Evolutionary conservation across 2,113 vertebrate genomes (phyloP).

Genomic region (Brevimyrus niger): DNA sequence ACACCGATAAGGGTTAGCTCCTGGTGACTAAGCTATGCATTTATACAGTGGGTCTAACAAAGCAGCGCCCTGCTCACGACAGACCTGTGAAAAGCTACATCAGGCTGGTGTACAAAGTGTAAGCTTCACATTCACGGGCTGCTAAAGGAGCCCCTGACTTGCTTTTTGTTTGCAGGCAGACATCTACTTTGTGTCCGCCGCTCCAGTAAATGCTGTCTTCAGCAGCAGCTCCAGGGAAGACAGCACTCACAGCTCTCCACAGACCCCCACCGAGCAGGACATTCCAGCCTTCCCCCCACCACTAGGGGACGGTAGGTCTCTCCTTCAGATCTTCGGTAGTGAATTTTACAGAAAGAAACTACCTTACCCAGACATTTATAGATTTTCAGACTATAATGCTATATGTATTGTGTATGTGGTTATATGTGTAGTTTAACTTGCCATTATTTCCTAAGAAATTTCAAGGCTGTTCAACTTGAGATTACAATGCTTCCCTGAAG

Average conservation of each 20-base stretch:
- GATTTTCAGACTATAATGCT: background rate
- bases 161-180: constrained; percentile 71
- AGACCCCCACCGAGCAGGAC: constrained; percentile 79
- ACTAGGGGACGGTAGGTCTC: constrained; percentile 74
- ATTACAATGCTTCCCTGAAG: background rate
- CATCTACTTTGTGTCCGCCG: constrained; percentile 87
- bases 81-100: background rate
- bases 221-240: constrained; percentile 79
- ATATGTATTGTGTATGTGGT: background rate
- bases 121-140: background rate
- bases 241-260: constrained; percentile 80
- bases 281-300: constrained; percentile 72
- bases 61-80: background rate
- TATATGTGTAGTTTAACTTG: background rate
- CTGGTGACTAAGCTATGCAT: background rate
- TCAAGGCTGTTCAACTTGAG: background rate
- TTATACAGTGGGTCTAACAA: background rate
- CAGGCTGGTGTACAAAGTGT: background rate
- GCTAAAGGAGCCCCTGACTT: background rate
- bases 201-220: constrained; percentile 71
- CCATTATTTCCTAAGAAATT: background rate
- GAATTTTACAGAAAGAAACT: background rate
- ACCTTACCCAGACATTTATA: background rate
- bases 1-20: background rate
- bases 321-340: background rate